These are phyloP conservation scores for Cetoscarus ocellatus DNA, from an alignment of 2,797 vertebrate genomes.

Conservation along the genomic window DNA sequence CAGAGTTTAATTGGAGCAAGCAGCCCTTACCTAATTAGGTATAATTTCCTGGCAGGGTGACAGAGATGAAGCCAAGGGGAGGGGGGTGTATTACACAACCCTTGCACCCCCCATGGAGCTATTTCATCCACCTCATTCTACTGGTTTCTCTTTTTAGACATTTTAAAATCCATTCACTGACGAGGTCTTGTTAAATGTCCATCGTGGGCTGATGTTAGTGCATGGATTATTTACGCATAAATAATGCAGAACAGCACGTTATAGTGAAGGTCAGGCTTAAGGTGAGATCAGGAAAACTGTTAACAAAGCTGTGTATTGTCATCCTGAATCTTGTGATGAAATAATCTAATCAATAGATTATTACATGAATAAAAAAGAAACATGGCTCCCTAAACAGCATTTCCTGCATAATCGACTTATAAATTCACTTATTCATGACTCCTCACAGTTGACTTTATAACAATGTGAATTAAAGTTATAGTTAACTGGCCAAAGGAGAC, in stretches of 20 bases:
- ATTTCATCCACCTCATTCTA: neutral
- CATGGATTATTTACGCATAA: constrained; percentile 3
- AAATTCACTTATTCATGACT: too few species aligned
- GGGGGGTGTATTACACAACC: constrained; percentile 1
- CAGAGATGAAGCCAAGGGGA: constrained; percentile 35
- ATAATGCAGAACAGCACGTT: neutral
- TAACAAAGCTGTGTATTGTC: too few species aligned
- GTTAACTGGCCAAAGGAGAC: too few species aligned
- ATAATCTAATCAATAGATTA: too few species aligned
- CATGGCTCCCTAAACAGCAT: too few species aligned
- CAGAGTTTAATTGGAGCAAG: constrained; percentile 80
- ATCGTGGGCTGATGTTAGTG: neutral
- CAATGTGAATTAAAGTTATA: too few species aligned
- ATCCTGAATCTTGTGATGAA: too few species aligned
- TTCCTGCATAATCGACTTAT: too few species aligned
- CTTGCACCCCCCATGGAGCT: neutral
- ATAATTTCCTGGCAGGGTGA: constrained; percentile 82
- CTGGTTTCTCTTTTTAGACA: constrained; percentile 28
- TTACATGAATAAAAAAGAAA: too few species aligned
- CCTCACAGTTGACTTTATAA: too few species aligned
- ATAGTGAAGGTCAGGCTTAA: constrained; percentile 14
- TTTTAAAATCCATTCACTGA: too few species aligned
- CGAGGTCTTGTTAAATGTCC: constrained; percentile 19
- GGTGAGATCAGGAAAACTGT: neutral
- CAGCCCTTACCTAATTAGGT: constrained; percentile 80